Evolutionary conservation across 2,797 vertebrate species (phyloP).

Genomic region (Enteromius paludinosus): DNA sequence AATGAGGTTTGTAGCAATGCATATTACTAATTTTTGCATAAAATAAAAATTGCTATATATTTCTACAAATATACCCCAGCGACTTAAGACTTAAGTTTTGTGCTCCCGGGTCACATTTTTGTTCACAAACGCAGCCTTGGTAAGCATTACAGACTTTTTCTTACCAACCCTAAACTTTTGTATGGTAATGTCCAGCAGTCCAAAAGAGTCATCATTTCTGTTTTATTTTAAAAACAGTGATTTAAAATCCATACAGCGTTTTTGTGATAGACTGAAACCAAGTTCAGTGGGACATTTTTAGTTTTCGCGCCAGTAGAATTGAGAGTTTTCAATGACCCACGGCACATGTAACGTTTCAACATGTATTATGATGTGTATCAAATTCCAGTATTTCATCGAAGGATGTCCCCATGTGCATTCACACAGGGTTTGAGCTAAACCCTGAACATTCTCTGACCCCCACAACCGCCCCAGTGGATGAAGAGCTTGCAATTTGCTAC

Average conservation of each 20-base stretch:
- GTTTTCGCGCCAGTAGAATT: neutral
- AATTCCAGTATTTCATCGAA: constrained; percentile 18
- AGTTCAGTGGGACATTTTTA: neutral
- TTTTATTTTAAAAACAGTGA: neutral
- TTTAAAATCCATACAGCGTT: neutral
- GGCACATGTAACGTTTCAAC: neutral
- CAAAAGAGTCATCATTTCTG: neutral
- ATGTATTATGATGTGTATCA: constrained; percentile 5
- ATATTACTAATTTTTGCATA: too few species aligned
- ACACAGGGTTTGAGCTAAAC: constrained; percentile 2
- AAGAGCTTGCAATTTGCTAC: constrained; percentile 25
- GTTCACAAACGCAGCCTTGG: neutral
- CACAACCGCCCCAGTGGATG: neutral
- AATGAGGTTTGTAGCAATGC: too few species aligned
- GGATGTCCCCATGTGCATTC: constrained; percentile 1
- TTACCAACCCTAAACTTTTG: neutral
- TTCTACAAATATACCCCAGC: too few species aligned
- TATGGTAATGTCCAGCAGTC: neutral
- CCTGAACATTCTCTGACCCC: constrained; percentile 12
- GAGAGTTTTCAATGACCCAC: constrained; percentile 16
- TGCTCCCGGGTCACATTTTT: neutral
- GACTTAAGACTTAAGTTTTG: too few species aligned
- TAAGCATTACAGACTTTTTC: neutral
- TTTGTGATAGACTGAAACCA: neutral
- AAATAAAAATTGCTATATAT: too few species aligned